Evolutionary conservation across 2,888 invertebrate genomes (phyloP).

Genomic region (Luffia ferchaultella): DNA sequence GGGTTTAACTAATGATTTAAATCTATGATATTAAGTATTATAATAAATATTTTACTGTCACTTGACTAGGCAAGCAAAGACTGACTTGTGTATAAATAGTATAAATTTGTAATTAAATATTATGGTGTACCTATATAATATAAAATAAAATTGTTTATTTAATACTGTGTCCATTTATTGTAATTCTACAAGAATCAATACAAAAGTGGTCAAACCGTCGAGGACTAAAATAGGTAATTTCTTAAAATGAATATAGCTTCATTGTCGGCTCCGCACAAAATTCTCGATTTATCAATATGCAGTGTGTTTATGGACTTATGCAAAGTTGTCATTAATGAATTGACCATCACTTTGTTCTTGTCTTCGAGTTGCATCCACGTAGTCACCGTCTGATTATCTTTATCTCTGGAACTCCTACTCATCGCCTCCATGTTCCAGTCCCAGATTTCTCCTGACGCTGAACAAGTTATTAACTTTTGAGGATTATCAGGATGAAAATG

Average conservation of each 20-base stretch:
- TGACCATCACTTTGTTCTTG: constrained; percentile 74
- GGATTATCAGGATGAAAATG: constrained; percentile 88
- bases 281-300: constrained; percentile 76
- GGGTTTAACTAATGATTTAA: too few relatives aligned
- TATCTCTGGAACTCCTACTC: constrained; percentile 39
- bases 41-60: neutral
- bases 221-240: constrained; percentile 55
- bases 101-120: constrained; percentile 38
- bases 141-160: constrained; percentile 21
- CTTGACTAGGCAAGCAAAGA: constrained; percentile 61
- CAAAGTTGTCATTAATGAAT: constrained; percentile 76
- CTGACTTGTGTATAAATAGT: constrained; percentile 41
- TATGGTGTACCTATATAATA: constrained; percentile 42
- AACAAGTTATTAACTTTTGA: constrained; percentile 83
- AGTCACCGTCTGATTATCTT: constrained; percentile 42
- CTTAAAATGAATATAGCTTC: constrained; percentile 87
- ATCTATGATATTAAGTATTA: too few relatives aligned
- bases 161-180: too few relatives aligned
- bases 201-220: too few relatives aligned
- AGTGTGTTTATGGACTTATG: constrained; percentile 84
- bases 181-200: too few relatives aligned
- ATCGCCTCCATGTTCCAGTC: constrained; percentile 81
- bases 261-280: constrained; percentile 87
- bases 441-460: constrained; percentile 86
- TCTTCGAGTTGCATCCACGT: constrained; percentile 77